phyloP scores from a whole-genome alignment of 2,113 vertebrate genomes.

The Rhynchomys soricoides region DNA sequence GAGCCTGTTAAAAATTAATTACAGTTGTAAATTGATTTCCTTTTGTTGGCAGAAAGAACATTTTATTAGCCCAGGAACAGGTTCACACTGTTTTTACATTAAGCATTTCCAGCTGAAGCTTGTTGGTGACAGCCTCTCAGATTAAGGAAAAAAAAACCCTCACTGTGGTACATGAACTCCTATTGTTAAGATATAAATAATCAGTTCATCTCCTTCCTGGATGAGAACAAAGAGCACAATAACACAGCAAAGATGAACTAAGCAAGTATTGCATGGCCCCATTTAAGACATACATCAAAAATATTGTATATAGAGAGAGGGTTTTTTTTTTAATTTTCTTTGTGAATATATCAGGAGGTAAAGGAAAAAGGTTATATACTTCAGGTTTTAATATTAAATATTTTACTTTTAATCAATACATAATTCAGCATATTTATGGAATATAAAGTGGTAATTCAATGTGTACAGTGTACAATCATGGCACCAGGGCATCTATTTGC shows the following conservation, averaged over 20 bases:
- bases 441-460: background rate
- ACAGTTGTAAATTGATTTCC: slow-evolving; percentile 82
- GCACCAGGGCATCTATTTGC: too few relatives aligned
- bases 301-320: slow-evolving; percentile 52
- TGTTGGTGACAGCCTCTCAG: slow-evolving; percentile 85
- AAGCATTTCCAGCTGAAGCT: slow-evolving; percentile 87
- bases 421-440: background rate
- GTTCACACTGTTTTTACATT: slow-evolving; percentile 84
- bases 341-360: slow-evolving; percentile 33
- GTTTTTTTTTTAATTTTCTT: slow-evolving; percentile 56
- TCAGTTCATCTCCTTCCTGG: slow-evolving; percentile 82
- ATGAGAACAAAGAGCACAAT: slow-evolving; percentile 86
- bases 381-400: background rate
- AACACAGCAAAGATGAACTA: slow-evolving; percentile 85
- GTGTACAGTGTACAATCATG: background rate
- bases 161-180: slow-evolving; percentile 83
- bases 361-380: background rate
- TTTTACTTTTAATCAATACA: background rate
- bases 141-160: slow-evolving; percentile 78
- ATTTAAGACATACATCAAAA: slow-evolving; percentile 77
- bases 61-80: slow-evolving; percentile 82
- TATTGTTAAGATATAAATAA: slow-evolving; percentile 88
- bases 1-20: slow-evolving; percentile 81
- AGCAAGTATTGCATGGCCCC: slow-evolving; percentile 78
- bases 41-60: slow-evolving; percentile 82